Evolutionary conservation across 2,113 vertebrate genomes (phyloP).

Genomic region (Sorex araneus): DNA sequence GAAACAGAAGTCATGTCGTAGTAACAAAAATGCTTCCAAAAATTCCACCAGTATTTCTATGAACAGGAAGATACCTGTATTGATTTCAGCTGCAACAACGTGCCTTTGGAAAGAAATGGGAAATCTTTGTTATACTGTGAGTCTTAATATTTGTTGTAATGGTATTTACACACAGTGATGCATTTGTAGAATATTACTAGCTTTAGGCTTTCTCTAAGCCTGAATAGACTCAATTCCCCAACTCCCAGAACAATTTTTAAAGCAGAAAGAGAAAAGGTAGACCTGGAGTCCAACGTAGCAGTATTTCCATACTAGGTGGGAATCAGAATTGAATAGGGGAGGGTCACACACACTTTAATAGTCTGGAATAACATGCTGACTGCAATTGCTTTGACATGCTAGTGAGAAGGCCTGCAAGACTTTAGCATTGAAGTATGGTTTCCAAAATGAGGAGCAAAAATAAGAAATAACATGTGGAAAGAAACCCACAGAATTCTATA

Average conservation of each 20-base stretch:
- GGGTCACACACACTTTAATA: conserved; percentile 17
- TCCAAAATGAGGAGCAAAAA: background rate
- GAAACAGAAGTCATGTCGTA: background rate
- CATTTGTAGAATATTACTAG: conserved; percentile 76
- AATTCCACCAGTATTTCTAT: background rate
- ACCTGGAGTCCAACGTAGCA: conserved; percentile 18
- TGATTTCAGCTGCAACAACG: background rate
- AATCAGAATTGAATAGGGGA: conserved; percentile 32
- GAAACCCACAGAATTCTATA: background rate
- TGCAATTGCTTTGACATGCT: background rate
- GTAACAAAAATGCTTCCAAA: background rate
- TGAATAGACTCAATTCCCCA: conserved; percentile 70
- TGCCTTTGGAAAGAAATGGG: conserved; percentile 45
- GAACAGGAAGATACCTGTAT: background rate
- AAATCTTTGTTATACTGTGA: conserved; percentile 44
- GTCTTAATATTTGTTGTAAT: conserved; percentile 67
- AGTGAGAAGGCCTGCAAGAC: background rate
- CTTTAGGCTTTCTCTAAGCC: conserved; percentile 69
- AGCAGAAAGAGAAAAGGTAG: conserved; percentile 38
- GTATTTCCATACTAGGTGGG: background rate
- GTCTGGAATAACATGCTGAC: background rate
- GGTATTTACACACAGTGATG: conserved; percentile 56
- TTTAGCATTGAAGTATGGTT: accelerated
- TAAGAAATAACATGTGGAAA: background rate
- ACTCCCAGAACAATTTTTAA: conserved; percentile 80